Base-by-base conservation (phyloP, 2,888 invertebrate genomes). In the Dryobotodes eremita region DNA sequence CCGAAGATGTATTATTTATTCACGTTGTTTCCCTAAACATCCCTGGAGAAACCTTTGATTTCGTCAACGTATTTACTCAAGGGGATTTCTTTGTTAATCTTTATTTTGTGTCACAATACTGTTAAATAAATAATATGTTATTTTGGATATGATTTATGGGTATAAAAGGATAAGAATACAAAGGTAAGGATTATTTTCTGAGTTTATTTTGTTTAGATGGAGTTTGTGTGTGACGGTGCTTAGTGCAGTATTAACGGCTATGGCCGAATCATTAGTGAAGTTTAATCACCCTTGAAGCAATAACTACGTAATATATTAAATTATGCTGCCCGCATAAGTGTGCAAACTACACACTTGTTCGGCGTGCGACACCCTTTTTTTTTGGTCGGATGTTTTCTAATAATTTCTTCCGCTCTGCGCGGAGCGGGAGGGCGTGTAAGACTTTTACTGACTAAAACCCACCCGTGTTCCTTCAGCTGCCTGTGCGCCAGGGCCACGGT, bases 91-190 rank as follows among this genome's bases (percentile, higher is more conserved):
- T 84, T 72, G 84, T 68, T 64, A 69, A 70, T 70, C 71, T 72
- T 73, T 79, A 48, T 72, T 79, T 69, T 79, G n/a, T 55, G 36
- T 53, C 55, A 69, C 62, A 72, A 73, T 57, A 70, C 36, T 69
- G 36, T 53, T 79, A 72, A 66, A 82, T 84, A 84, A 81, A 80
- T 85, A 85, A 73, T 80, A 31, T 50, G 55, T 71, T 80, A 84
- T 71, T 70, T 66, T 74, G 8, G 11, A 66, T 64, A 84, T 61
- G 13, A 48, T 72, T 48, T 53, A 31, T 15, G n/a, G 46, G 11
- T 23, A 23, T 36, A 53, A 10, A n/a, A 31, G 46, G 23, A 48
- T 53, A 68, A 53, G 26, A 10, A 48, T 36, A 62, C 31, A 31
- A 81, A 77, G 55, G 61, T 68, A 62, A 46, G 50, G 36, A 46